Evolutionary conservation across 2,888 invertebrate species (phyloP).

Genomic region (Flexamia atlantica): DNA sequence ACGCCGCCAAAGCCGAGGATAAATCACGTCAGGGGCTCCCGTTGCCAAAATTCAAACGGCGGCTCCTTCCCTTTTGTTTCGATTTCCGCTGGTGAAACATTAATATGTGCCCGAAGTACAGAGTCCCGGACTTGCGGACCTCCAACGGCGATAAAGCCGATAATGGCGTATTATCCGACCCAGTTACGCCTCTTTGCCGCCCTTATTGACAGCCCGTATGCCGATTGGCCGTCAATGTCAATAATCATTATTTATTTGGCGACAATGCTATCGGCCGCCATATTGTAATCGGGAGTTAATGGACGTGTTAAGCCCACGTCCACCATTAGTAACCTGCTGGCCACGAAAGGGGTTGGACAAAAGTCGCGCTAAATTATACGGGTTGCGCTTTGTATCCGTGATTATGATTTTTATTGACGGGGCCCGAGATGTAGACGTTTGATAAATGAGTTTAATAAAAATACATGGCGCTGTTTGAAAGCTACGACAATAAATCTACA

Average conservation of each 20-base stretch:
- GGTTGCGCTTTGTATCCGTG: not conserved
- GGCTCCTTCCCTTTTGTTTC: constrained; percentile 31
- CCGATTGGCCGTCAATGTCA: constrained; percentile 36
- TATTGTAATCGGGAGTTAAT: constrained; percentile 23
- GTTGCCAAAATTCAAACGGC: constrained; percentile 54
- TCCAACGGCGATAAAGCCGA: constrained; percentile 32
- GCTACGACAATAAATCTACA: not conserved
- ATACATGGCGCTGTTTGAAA: not conserved
- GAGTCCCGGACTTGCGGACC: constrained; percentile 29
- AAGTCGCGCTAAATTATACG: constrained; percentile 24
- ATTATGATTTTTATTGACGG: constrained; percentile 4
- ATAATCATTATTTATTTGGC: constrained; percentile 34
- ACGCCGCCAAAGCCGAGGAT: constrained; percentile 33
- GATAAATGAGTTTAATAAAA: constrained; percentile 11
- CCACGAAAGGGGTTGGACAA: constrained; percentile 33
- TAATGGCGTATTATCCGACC: constrained; percentile 41
- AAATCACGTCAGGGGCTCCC: constrained; percentile 16
- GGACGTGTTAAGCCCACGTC: not conserved
- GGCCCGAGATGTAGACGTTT: constrained; percentile 4
- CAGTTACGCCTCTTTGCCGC: constrained; percentile 32
- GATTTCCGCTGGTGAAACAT: constrained; percentile 40
- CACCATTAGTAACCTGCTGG: constrained; percentile 29
- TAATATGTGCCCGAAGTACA: constrained; percentile 24
- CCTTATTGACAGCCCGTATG: constrained; percentile 46
- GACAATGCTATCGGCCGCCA: constrained; percentile 28